Percentiles rank a stretch among this genome's conserved stretches.
Conservation (phyloP, 2,113 vertebrate genomes). For the Tenebrosternarchus preto region DNA sequence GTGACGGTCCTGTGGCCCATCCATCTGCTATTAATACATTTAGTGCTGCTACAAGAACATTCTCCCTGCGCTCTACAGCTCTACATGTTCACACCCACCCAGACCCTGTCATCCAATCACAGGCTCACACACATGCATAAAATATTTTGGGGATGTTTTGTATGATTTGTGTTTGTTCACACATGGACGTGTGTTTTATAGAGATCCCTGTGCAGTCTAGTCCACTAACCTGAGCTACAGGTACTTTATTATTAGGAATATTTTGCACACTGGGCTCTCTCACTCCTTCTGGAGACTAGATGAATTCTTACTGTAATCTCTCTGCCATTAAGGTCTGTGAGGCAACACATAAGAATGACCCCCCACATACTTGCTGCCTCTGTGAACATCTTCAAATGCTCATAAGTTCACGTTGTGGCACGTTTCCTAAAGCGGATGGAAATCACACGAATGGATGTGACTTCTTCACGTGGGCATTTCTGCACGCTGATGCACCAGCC, state of each 20-base stretch:
- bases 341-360: background rate
- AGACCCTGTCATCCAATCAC: background rate
- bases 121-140: background rate
- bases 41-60: background rate
- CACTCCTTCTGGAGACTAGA: background rate
- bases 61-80: background rate
- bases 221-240: background rate
- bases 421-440: constrained; percentile 27
- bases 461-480: constrained; percentile 48
- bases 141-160: too few species aligned
- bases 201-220: background rate
- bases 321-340: background rate
- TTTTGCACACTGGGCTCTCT: too few species aligned
- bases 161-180: background rate
- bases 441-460: constrained; percentile 20
- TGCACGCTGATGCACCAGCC: constrained; percentile 55
- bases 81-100: background rate
- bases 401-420: background rate
- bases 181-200: background rate
- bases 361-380: background rate
- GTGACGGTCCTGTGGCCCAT: background rate
- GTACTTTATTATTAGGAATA: too few species aligned
- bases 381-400: background rate
- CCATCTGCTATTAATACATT: constrained; percentile 21
- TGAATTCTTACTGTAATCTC: background rate